Percentiles rank a stretch among this genome's conserved stretches.
Conservation (phyloP, 2,797 vertebrate species). For the Myiothlypis chrysogaster region DNA sequence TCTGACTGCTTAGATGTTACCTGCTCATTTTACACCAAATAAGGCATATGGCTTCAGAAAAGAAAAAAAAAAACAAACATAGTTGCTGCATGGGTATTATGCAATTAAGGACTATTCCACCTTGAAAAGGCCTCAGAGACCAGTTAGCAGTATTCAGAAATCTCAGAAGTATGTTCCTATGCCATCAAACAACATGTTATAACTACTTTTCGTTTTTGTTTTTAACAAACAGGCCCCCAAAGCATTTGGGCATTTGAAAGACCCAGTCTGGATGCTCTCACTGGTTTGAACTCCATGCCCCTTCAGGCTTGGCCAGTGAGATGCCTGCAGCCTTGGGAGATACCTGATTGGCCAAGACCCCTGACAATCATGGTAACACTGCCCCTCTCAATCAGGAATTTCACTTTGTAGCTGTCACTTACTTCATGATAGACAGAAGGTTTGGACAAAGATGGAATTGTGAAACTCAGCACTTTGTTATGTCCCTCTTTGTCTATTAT, state of each 20-base stretch:
- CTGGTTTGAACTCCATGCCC: neutral
- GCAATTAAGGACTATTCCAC: neutral
- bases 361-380: neutral
- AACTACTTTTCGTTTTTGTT: neutral
- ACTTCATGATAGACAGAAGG: conserved; percentile 98
- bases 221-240: neutral
- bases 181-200: neutral
- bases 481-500: conserved; percentile 97
- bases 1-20: neutral
- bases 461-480: conserved; percentile 93
- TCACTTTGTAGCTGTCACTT: conserved; percentile 49
- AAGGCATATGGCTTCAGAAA: neutral
- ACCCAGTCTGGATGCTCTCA: neutral
- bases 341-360: neutral
- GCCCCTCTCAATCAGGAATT: neutral
- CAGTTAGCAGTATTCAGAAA: neutral
- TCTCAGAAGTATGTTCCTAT: neutral
- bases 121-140: neutral
- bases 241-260: neutral
- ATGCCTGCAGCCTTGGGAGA: neutral
- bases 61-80: neutral
- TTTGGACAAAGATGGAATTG: conserved; percentile 95
- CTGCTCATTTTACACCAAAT: neutral
- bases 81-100: neutral
- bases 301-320: neutral